Evolutionary conservation across 2,888 invertebrate species (phyloP).

Genomic region (Merodon equestris): DNA sequence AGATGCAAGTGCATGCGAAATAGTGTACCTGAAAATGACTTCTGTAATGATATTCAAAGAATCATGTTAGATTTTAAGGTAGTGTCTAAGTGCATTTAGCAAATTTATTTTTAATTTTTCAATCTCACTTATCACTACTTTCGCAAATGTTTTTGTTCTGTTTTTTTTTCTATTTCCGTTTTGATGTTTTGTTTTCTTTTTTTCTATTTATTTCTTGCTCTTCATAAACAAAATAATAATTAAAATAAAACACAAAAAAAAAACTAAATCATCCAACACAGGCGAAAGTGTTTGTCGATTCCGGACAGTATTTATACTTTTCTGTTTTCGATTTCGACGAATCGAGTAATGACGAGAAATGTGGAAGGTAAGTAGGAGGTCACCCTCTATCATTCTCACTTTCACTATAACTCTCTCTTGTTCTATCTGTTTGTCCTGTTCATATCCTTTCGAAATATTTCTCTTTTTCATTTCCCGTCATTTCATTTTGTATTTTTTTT

Average conservation of each 20-base stretch:
- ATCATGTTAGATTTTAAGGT: too few species aligned
- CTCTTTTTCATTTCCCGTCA: not conserved
- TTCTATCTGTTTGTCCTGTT: conserved; percentile 5
- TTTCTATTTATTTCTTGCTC: conserved; percentile 69
- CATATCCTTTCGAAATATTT: conserved; percentile 6
- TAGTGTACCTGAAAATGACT: too few species aligned
- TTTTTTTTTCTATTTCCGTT: conserved; percentile 71
- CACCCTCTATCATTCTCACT: not conserved
- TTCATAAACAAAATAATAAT: conserved; percentile 50
- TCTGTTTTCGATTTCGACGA: conserved; percentile 93
- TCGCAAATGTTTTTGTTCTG: conserved; percentile 53
- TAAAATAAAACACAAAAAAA: conserved; percentile 22
- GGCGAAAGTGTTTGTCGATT: conserved; percentile 78
- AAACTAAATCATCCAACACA: conserved; percentile 69
- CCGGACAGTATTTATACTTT: conserved; percentile 81
- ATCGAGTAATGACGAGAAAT: conserved; percentile 91
- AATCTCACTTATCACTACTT: conserved; percentile 56
- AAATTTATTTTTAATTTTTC: conserved; percentile 1
- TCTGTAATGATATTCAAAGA: too few species aligned
- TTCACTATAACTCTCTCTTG: conserved; percentile 15
- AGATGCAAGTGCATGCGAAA: not conserved
- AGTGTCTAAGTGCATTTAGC: too few species aligned
- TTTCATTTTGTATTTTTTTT: conserved; percentile 24
- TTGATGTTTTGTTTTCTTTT: conserved; percentile 69
- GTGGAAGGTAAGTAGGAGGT: conserved; percentile 88